A percentile compares a stretch with the other conserved stretches of the same genome.
These are phyloP conservation scores for Muntiacus reevesi DNA, from an alignment of 2,113 vertebrate genomes.

Conservation along the genomic window DNA sequence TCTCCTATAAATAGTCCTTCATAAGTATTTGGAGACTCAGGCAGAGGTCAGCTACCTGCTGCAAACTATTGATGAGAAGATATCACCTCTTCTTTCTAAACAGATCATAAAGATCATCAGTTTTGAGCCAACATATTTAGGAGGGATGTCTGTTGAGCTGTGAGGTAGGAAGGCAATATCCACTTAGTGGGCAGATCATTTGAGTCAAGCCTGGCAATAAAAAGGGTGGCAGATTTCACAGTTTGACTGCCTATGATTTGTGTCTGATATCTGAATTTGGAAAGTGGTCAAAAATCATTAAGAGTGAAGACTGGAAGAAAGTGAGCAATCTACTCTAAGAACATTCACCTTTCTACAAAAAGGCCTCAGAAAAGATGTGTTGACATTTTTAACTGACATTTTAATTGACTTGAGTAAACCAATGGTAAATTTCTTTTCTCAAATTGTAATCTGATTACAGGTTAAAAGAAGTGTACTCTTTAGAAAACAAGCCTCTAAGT, in stretches of 20 bases:
- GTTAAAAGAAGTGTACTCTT: neutral
- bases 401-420: neutral
- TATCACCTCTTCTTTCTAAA: neutral
- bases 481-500: neutral
- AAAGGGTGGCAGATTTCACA: constrained; percentile 41
- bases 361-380: neutral
- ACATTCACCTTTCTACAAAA: neutral
- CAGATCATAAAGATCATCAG: neutral
- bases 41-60: neutral
- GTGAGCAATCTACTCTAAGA: neutral
- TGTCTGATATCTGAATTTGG: neutral
- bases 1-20: neutral
- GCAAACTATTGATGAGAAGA: neutral
- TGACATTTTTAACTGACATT: neutral
- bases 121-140: constrained; percentile 5
- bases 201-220: constrained; percentile 38
- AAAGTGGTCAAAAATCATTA: constrained; percentile 25
- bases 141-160: neutral
- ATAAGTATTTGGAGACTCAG: neutral
- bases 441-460: neutral
- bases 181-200: neutral
- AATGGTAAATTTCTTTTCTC: neutral
- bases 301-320: neutral
- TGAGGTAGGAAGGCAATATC: constrained; percentile 12
- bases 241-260: constrained; percentile 24